Evolutionary conservation across 37 sponge, comb jelly and placozoan species (phyloP), one percentile per base, ranked within the genome.

Genomic region (Diacarnus erythraeanus): DNA sequence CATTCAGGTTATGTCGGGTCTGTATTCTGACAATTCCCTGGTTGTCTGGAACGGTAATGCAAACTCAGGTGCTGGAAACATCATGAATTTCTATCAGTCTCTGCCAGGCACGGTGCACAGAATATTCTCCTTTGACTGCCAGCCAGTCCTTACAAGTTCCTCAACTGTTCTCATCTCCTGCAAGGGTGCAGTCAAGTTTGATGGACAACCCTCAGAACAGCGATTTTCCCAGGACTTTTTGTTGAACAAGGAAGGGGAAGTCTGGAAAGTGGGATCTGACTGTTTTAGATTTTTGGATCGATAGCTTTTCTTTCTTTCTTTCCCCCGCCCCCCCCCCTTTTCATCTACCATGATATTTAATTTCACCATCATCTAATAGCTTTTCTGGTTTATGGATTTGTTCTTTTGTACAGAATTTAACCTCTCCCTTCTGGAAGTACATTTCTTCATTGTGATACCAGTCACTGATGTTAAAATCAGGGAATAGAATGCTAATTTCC

Each of bases 241-340:
- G 34, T 74, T 92, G 1, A 60, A 59, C 27, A 84, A 88, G 63
- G 78, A 88, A 59, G 79, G 81, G 31, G 93, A 88, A 0, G 85
- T 87, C 0, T 92, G 93, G 93, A 92, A 92, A 76, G 77, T 92
- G 30, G 72, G n/a, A 21, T 80, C 77, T 12, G 93, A 92, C 82
- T 88, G 89, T 63, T 88, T 88, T 66, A 75, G 93, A 71, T 88
- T 92, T 73, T 42, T 74, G 51, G 51, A 47, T 12, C 6, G 51
- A 47, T 47, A 5, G 22, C 23, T 60, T 60, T 60, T 60, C 5
- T 60, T 68, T 68, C 12, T 34, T 68, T 68, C 20, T 34, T 34
- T 34, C 20, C 12, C 64, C 23, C 64, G n/a, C 64, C 15, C 9
- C 25, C 64, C 23, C 29, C 64, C 56, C 10, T 54, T 54, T 54